These are phyloP conservation scores for Osmerus mordax DNA, from an alignment of 2,113 vertebrate species.

Conservation along the genomic window DNA sequence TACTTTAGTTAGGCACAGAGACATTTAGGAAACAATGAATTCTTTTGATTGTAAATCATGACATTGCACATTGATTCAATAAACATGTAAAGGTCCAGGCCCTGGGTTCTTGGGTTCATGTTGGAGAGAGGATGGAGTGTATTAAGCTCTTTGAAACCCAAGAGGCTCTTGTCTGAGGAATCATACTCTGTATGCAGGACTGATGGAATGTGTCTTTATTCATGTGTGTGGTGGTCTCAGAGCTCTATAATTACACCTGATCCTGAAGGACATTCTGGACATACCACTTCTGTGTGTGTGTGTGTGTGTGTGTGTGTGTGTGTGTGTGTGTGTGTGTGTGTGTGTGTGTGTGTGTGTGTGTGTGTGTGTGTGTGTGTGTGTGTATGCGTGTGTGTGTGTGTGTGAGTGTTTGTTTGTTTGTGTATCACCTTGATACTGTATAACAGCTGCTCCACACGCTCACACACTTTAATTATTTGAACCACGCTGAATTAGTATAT, in stretches of 20 bases:
- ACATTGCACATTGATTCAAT: no score
- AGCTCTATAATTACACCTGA: background rate
- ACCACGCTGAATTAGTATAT: constrained; percentile 61
- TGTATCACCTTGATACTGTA: background rate
- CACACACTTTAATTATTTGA: background rate
- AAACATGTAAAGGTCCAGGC: no score
- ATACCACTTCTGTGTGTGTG: background rate
- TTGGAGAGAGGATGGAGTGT: no score
- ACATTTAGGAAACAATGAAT: no score
- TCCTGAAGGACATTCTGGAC: constrained; percentile 5
- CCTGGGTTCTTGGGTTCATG: no score
- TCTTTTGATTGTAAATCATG: no score
- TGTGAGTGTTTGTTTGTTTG: background rate
- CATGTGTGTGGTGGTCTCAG: background rate
- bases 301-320: background rate
- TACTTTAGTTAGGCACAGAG: no score
- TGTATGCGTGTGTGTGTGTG: background rate
- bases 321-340: background rate
- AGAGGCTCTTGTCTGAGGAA: no score
- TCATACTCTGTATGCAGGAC: background rate
- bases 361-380: background rate
- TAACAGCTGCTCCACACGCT: background rate
- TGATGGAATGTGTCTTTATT: background rate
- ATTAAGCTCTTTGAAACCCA: no score
- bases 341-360: background rate